A percentile compares a stretch with the other conserved stretches of the same genome.
Evolutionary conservation across 2,888 invertebrate species (phyloP).

Genomic region (Ormyrus rosae): DNA sequence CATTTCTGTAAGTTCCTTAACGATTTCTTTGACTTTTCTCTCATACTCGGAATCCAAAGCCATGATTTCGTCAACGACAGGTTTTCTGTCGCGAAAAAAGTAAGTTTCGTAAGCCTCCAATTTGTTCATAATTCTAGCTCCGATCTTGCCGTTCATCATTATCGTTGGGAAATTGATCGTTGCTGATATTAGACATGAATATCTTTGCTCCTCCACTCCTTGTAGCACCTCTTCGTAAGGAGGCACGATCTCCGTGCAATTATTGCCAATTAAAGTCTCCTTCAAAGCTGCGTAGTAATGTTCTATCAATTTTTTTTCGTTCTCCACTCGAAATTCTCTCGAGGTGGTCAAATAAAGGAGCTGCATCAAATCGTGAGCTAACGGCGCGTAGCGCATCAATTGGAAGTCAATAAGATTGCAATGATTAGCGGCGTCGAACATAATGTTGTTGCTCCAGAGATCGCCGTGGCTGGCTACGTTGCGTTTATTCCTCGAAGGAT

Average conservation of each 20-base stretch:
- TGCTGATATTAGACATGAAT: constrained; percentile 66
- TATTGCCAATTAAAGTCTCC: constrained; percentile 42
- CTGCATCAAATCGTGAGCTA: constrained; percentile 48
- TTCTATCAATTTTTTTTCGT: constrained; percentile 25
- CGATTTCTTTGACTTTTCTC: too few relatives aligned
- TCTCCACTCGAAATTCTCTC: constrained; percentile 19
- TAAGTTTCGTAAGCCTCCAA: constrained; percentile 59
- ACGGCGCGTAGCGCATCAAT: constrained; percentile 42
- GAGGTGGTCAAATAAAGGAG: constrained; percentile 37
- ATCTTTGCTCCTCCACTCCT: constrained; percentile 68
- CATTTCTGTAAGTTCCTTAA: too few relatives aligned
- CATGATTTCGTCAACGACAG: too few relatives aligned
- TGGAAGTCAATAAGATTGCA: constrained; percentile 50
- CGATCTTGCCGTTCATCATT: constrained; percentile 63
- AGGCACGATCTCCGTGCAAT: constrained; percentile 69
- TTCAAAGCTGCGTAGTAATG: constrained; percentile 43
- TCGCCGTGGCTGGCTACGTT: constrained; percentile 64
- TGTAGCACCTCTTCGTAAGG: constrained; percentile 65
- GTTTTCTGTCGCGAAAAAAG: constrained; percentile 57
- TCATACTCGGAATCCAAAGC: too few relatives aligned
- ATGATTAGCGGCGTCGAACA: constrained; percentile 23
- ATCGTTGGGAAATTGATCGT: constrained; percentile 67
- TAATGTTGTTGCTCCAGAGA: constrained; percentile 48
- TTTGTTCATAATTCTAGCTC: constrained; percentile 62
- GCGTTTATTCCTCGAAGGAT: constrained; percentile 70